phyloP scores from a whole-genome alignment of 2,113 vertebrate genomes.

The Psammodynastes pulverulentus region DNA sequence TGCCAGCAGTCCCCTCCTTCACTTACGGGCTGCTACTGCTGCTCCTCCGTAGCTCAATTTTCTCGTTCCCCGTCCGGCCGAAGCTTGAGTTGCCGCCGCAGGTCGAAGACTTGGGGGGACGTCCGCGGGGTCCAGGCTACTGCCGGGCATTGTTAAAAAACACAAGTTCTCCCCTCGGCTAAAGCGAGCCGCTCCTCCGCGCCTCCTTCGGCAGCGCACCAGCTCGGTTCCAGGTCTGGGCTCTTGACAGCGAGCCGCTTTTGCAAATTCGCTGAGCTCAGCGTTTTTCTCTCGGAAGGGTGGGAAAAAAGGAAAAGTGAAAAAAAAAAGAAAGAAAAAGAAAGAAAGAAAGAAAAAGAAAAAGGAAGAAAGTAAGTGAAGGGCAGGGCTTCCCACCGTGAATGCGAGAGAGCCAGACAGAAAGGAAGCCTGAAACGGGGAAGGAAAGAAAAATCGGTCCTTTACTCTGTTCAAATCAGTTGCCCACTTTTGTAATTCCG shows the following conservation, averaged over 20 bases:
- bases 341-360: fast-evolving
- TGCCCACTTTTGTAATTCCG: not conserved
- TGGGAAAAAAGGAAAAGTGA: not conserved
- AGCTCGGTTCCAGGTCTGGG: not conserved
- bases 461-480: not conserved
- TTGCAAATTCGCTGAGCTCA: not conserved
- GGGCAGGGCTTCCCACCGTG: not conserved
- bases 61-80: not conserved
- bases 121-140: not conserved
- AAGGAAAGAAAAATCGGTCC: not conserved
- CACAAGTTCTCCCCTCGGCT: not conserved
- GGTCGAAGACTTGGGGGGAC: not conserved
- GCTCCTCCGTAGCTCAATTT: not conserved
- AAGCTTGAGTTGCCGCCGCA: not conserved
- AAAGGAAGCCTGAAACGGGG: not conserved
- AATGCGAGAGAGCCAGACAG: not conserved
- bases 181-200: not conserved
- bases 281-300: not conserved
- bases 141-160: not conserved
- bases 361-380: not conserved
- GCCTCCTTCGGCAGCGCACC: not conserved
- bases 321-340: not conserved
- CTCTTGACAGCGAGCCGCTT: not conserved
- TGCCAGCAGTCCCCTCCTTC: not conserved
- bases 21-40: not conserved